These are phyloP conservation scores for Eupithecia insigniata DNA, from an alignment of 2,888 invertebrate species.

Conservation along the genomic window DNA sequence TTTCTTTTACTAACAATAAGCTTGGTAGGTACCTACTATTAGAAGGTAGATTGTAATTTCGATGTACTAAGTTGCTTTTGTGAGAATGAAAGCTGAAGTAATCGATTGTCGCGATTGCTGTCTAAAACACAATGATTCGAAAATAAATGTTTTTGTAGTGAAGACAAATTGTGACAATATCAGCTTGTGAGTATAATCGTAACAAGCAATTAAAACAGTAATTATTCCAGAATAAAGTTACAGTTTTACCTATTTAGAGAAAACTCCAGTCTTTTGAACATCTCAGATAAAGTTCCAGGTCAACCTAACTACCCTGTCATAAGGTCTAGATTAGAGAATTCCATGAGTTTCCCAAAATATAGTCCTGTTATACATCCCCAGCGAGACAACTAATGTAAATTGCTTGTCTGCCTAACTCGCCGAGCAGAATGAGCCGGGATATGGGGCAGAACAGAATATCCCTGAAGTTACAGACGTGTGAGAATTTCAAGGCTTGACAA, in stretches of 20 bases:
- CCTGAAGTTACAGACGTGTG: constrained; percentile 11
- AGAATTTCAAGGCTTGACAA: constrained; percentile 9
- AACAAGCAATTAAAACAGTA: neutral
- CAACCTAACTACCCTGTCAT: neutral
- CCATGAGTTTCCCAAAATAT: neutral
- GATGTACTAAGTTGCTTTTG: too few relatives aligned
- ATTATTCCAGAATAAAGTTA: neutral
- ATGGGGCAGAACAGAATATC: neutral
- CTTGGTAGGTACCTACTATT: too few relatives aligned
- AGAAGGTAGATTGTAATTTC: too few relatives aligned
- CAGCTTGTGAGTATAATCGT: neutral
- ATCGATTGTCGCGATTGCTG: too few relatives aligned
- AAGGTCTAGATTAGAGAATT: neutral
- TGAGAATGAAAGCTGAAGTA: too few relatives aligned
- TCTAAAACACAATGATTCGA: too few relatives aligned
- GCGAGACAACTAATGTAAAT: constrained; percentile 31
- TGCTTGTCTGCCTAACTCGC: constrained; percentile 31
- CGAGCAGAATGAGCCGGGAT: constrained; percentile 10
- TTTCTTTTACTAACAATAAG: too few relatives aligned
- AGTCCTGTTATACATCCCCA: neutral
- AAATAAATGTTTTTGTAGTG: neutral
- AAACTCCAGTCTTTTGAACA: neutral
- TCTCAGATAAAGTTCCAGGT: neutral
- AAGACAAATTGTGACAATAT: neutral
- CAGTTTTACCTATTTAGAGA: neutral